These are phyloP conservation scores for Scylla paramamosain DNA, from an alignment of 1,140 invertebrate species.

Conservation along the genomic window DNA sequence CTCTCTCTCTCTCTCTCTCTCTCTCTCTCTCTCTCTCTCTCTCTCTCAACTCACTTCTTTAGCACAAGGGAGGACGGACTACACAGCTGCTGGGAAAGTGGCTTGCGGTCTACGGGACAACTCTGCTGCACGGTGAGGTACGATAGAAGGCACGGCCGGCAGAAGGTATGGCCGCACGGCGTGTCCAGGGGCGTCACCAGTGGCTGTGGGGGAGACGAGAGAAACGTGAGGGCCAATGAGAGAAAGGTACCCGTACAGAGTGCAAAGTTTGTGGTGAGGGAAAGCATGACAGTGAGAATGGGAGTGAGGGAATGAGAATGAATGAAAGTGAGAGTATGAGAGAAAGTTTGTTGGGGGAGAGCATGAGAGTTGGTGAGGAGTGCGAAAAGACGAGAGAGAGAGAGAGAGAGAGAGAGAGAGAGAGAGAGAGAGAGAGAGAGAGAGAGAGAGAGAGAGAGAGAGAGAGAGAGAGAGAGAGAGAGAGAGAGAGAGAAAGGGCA, in stretches of 20 bases:
- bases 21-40: not conserved
- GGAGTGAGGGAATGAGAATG: constrained; percentile 27
- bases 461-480: not conserved
- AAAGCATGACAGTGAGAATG: constrained; percentile 7
- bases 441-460: not conserved
- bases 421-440: not conserved
- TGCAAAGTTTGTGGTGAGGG: not conserved
- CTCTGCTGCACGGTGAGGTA: constrained; percentile 77
- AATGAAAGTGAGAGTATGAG: not conserved
- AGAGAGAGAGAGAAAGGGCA: not conserved
- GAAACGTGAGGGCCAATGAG: not conserved
- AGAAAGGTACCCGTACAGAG: not conserved
- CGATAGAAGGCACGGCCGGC: constrained; percentile 80
- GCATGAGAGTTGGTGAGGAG: not conserved
- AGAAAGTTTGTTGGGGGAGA: not conserved
- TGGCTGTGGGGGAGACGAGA: constrained; percentile 57
- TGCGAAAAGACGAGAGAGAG: not conserved
- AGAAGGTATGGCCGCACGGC: constrained; percentile 83
- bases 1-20: constrained; percentile 36
- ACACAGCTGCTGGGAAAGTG: constrained; percentile 78
- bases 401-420: not conserved
- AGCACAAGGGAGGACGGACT: constrained; percentile 79
- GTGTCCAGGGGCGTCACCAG: constrained; percentile 80
- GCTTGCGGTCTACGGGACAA: constrained; percentile 79
- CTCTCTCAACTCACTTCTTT: constrained; percentile 78